These are phyloP conservation scores for Syrphus vitripennis DNA, from an alignment of 2,888 invertebrate species.

Conservation along the genomic window DNA sequence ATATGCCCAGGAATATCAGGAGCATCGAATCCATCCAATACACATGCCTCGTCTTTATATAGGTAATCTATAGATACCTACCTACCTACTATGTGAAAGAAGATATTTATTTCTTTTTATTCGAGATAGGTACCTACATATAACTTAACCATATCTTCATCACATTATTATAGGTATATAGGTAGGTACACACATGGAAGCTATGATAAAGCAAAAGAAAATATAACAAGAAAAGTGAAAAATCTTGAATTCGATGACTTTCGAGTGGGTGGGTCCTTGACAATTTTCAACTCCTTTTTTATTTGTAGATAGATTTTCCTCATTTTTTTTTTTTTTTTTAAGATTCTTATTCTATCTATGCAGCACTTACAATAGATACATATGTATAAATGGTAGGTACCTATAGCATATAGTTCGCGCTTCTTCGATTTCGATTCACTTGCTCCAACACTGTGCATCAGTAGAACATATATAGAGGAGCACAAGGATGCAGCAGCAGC, in stretches of 20 bases:
- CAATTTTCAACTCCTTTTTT: constrained; percentile 17
- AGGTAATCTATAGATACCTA: neutral
- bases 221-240: constrained; percentile 52
- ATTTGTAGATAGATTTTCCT: neutral
- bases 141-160: constrained; percentile 26
- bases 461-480: constrained; percentile 7
- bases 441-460: constrained; percentile 47
- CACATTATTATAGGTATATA: neutral
- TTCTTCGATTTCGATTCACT: constrained; percentile 69
- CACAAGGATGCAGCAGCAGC: constrained; percentile 34
- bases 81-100: constrained; percentile 15
- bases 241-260: constrained; percentile 68
- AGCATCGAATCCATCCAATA: constrained; percentile 65
- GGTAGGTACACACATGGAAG: neutral
- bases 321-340: constrained; percentile 9
- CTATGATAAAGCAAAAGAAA: constrained; percentile 19
- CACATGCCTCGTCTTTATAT: constrained; percentile 48
- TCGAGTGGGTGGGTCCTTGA: constrained; percentile 69
- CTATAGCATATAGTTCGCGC: constrained; percentile 49
- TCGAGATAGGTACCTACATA: constrained; percentile 12
- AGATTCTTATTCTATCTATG: neutral
- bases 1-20: constrained; percentile 22
- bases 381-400: neutral
- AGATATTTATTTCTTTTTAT: constrained; percentile 38
- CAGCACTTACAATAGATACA: constrained; percentile 54